phyloP scores from a whole-genome alignment of 2,888 invertebrate species.

The Thelaira solivaga region DNA sequence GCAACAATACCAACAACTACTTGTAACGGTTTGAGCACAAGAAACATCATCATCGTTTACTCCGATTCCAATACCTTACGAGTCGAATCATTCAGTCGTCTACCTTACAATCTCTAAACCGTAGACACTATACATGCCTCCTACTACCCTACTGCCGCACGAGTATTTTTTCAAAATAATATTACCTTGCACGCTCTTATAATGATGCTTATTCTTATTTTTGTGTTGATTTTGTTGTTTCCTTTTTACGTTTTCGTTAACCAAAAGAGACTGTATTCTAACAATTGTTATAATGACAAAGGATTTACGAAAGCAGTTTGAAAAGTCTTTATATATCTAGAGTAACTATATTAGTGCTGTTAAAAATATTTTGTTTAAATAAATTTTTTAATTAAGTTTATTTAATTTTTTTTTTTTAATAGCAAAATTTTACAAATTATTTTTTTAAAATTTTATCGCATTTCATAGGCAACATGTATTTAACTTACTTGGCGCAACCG shows the following conservation, averaged over 20 bases:
- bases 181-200: conserved; percentile 41
- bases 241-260: conserved; percentile 15
- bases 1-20: conserved; percentile 25
- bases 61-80: conserved; percentile 33
- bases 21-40: conserved; percentile 23
- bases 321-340: no score
- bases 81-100: conserved; percentile 30
- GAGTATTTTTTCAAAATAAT: conserved; percentile 10
- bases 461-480: no score
- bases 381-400: no score
- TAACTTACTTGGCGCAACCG: no score
- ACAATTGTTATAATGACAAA: not conserved
- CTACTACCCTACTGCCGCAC: conserved; percentile 3
- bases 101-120: conserved; percentile 41
- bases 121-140: conserved; percentile 3
- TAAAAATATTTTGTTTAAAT: not conserved
- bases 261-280: conserved; percentile 23
- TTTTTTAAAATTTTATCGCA: no score
- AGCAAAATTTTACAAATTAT: no score
- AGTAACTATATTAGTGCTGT: no score
- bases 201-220: conserved; percentile 22
- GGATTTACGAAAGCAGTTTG: not conserved
- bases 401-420: no score
- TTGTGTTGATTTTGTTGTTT: conserved; percentile 4
- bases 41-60: conserved; percentile 31